A percentile compares a stretch with the other conserved stretches of the same genome.
Evolutionary conservation across 2,888 invertebrate genomes (phyloP).

Genomic region (Erebia aethiops): DNA sequence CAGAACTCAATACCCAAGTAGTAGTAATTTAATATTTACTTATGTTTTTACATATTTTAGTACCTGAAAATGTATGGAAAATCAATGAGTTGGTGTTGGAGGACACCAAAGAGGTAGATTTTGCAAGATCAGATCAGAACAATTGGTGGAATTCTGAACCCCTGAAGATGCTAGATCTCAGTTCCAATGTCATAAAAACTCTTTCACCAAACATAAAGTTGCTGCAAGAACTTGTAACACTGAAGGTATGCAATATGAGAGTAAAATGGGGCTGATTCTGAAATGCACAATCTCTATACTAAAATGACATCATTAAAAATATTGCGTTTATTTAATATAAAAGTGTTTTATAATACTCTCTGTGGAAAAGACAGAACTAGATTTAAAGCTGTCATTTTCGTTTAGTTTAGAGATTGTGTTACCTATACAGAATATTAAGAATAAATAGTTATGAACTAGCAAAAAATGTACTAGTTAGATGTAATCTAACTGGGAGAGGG

Average conservation of each 20-base stretch:
- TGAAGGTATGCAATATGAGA: constrained; percentile 82
- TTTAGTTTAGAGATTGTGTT: too few species aligned
- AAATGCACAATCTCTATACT: too few species aligned
- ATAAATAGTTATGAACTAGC: too few species aligned
- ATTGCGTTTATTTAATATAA: too few species aligned
- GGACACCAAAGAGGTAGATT: constrained; percentile 85
- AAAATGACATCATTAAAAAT: too few species aligned
- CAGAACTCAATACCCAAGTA: neutral
- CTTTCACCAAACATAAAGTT: constrained; percentile 86
- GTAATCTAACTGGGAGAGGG: too few species aligned
- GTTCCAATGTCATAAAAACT: constrained; percentile 86
- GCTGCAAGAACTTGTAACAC: constrained; percentile 85
- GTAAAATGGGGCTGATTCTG: too few species aligned
- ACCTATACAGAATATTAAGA: too few species aligned
- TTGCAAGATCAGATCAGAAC: constrained; percentile 80
- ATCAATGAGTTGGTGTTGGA: constrained; percentile 86
- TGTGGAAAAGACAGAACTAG: too few species aligned
- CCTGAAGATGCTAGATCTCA: constrained; percentile 89
- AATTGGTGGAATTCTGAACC: constrained; percentile 94
- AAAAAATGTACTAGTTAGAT: too few species aligned
- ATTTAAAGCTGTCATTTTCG: too few species aligned
- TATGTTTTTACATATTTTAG: constrained; percentile 60
- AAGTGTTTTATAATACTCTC: too few species aligned
- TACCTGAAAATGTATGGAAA: constrained; percentile 88
- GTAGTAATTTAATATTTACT: neutral